phyloP scores from a whole-genome alignment of 2,113 vertebrate genomes.

The Bettongia penicillata region DNA sequence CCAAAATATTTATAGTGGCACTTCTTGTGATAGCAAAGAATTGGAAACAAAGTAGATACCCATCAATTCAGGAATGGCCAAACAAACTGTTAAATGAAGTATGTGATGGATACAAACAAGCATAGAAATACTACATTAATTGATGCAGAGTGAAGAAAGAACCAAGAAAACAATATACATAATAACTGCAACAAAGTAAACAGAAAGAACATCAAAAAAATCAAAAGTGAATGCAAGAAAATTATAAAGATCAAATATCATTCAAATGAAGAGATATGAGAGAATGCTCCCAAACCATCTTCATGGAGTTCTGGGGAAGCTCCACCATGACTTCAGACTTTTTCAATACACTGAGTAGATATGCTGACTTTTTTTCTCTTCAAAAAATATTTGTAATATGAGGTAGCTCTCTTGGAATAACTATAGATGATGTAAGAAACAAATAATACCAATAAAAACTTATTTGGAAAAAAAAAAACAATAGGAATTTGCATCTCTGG shows the following conservation, averaged over 20 bases:
- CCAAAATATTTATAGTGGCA: neutral
- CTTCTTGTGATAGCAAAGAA: neutral
- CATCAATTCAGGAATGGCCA: neutral
- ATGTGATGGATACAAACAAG: neutral
- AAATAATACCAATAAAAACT: neutral
- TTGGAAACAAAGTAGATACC: neutral
- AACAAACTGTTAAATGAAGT: neutral
- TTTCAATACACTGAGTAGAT: neutral
- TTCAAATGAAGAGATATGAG: neutral
- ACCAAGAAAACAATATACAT: neutral
- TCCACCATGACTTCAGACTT: neutral
- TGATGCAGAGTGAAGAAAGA: no score
- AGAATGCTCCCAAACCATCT: neutral
- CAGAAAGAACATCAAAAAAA: neutral
- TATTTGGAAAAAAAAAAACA: neutral
- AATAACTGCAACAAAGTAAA: neutral
- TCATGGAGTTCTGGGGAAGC: neutral
- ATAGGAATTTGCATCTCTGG: neutral
- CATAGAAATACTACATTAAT: neutral
- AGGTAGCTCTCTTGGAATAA: neutral
- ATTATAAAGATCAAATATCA: neutral
- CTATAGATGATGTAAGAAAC: neutral
- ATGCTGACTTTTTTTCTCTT: neutral
- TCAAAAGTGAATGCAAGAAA: neutral
- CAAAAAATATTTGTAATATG: neutral